These are phyloP conservation scores for Pangasius sanitwongsei DNA, from an alignment of 2,797 vertebrate species.

Conservation along the genomic window DNA sequence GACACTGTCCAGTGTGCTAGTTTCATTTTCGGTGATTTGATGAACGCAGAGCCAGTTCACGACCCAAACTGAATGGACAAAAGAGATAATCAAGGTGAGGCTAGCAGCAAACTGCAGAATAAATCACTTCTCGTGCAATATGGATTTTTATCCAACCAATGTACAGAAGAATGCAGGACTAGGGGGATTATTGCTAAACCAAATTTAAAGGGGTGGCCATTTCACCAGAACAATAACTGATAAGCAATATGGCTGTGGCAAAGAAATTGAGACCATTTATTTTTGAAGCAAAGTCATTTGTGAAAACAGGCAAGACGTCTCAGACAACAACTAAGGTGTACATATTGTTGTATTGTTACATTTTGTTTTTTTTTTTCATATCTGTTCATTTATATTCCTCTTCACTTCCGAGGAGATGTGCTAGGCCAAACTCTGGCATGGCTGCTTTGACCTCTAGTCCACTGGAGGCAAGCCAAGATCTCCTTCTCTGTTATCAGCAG, in stretches of 20 bases:
- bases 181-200: neutral
- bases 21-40: slow-evolving; percentile 3
- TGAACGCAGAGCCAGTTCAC: slow-evolving; percentile 50
- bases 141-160: slow-evolving; percentile 20
- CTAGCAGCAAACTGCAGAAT: slow-evolving; percentile 32
- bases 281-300: neutral
- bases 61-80: neutral
- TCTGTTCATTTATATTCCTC: slow-evolving; percentile 22
- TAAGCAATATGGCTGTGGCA: neutral
- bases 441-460: neutral
- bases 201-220: slow-evolving; percentile 20
- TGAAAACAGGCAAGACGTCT: neutral
- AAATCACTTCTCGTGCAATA: slow-evolving; percentile 45
- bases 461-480: slow-evolving; percentile 22
- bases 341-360: neutral
- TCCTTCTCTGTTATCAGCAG: slow-evolving; percentile 33
- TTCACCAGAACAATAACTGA: slow-evolving; percentile 18
- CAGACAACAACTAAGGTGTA: neutral
- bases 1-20: neutral
- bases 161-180: neutral
- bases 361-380: neutral
- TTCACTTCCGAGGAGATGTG: slow-evolving; percentile 7
- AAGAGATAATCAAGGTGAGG: slow-evolving; percentile 39
- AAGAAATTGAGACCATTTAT: slow-evolving; percentile 2
- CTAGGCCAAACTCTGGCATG: slow-evolving; percentile 3